phyloP scores from a whole-genome alignment of 2,797 vertebrate species.

The Pseudomugil gertrudae region DNA sequence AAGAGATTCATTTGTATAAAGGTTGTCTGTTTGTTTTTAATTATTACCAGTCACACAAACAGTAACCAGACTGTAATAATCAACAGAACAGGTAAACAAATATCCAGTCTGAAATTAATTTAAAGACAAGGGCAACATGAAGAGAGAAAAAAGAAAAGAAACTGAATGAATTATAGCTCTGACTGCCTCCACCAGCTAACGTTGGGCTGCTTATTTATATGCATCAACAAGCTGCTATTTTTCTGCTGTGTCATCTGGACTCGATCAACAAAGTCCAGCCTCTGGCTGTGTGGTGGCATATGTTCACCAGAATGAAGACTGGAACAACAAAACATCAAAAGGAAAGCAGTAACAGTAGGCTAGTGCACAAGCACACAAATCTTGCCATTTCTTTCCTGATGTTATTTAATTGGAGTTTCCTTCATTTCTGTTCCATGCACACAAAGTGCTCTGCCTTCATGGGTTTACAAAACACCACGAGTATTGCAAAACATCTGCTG shows the following conservation, averaged over 20 bases:
- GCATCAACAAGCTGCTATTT: slow-evolving; percentile 11
- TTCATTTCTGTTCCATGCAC: neutral
- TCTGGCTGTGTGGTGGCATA: slow-evolving; percentile 8
- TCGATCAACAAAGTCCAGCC: slow-evolving; percentile 8
- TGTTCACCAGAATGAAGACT: slow-evolving; percentile 9
- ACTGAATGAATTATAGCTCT: slow-evolving; percentile 6
- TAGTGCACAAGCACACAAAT: neutral
- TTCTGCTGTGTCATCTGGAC: slow-evolving; percentile 33
- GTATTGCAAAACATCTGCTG: neutral
- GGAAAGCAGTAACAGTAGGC: slow-evolving; percentile 1
- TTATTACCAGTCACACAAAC: neutral
- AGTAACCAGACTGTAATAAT: slow-evolving; percentile 8
- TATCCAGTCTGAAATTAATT: slow-evolving; percentile 3
- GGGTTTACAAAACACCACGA: neutral
- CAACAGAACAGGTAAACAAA: neutral
- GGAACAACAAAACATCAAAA: slow-evolving; percentile 8
- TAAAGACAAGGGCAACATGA: slow-evolving; percentile 8
- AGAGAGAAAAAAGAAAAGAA: slow-evolving; percentile 3
- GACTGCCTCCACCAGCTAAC: neutral
- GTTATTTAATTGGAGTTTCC: neutral
- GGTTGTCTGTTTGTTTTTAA: neutral
- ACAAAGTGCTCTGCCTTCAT: neutral
- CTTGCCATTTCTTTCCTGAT: slow-evolving; percentile 16
- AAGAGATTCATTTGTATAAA: neutral
- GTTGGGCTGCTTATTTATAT: slow-evolving; percentile 11